These are phyloP conservation scores for Bellardia bayeri DNA, from an alignment of 2,888 invertebrate species.

Conservation along the genomic window DNA sequence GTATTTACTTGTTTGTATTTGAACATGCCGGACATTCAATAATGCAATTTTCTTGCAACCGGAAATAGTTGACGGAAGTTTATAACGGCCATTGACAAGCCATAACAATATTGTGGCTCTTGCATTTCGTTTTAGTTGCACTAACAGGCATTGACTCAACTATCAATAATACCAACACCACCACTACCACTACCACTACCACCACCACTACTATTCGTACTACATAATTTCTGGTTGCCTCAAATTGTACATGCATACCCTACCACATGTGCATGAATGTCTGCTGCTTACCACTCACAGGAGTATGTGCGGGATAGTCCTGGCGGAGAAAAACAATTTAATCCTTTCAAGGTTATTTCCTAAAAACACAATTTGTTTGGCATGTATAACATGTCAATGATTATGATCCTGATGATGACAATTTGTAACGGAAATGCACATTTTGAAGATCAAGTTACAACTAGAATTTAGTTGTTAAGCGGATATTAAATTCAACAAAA, in stretches of 20 bases:
- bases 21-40: slow-evolving; percentile 67
- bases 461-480: slow-evolving; percentile 31
- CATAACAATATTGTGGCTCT: slow-evolving; percentile 66
- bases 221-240: neutral
- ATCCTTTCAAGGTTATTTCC: slow-evolving; percentile 66
- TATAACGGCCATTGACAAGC: slow-evolving; percentile 71
- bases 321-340: slow-evolving; percentile 34
- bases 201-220: neutral
- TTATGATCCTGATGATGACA: slow-evolving; percentile 39
- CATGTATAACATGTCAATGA: neutral
- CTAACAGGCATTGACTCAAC: neutral
- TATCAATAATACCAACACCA: neutral
- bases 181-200: neutral
- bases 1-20: neutral
- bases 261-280: neutral
- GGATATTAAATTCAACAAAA: slow-evolving; percentile 29
- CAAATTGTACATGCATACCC: neutral
- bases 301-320: neutral
- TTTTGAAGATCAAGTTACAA: slow-evolving; percentile 57
- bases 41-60: slow-evolving; percentile 75
- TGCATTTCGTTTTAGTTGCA: neutral
- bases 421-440: slow-evolving; percentile 68
- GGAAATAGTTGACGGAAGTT: slow-evolving; percentile 77
- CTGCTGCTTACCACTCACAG: neutral
- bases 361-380: neutral